Conservation (phyloP, 2,888 invertebrate species). For the Tipula lateralis region DNA sequence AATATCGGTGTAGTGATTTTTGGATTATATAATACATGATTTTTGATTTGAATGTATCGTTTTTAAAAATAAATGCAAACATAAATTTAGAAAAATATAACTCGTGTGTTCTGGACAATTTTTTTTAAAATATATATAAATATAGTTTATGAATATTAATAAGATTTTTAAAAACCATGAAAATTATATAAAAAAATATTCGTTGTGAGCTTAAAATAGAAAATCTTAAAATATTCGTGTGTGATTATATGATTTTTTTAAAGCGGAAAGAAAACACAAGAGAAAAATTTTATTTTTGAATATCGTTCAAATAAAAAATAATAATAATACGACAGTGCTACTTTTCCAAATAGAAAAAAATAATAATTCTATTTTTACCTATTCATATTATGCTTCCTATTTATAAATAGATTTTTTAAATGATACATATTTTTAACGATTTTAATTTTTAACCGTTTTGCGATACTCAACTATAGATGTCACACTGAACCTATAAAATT, state of each 20-base stretch:
- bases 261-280: background rate
- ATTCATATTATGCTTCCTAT: background rate
- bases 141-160: background rate
- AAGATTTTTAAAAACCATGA: background rate
- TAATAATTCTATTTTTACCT: background rate
- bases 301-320: slow-evolving; percentile 3
- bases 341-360: background rate
- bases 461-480: background rate
- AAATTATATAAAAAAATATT: background rate
- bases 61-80: slow-evolving; percentile 7
- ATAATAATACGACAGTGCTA: slow-evolving; percentile 4
- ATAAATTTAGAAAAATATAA: background rate
- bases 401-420: slow-evolving; percentile 1
- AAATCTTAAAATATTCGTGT: slow-evolving; percentile 5
- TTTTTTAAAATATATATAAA: background rate
- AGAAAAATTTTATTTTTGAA: background rate
- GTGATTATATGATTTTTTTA: background rate
- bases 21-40: background rate
- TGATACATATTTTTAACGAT: background rate
- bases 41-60: background rate
- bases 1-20: background rate
- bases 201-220: slow-evolving; percentile 7
- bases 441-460: background rate
- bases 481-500: background rate
- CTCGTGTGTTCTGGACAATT: background rate